phyloP scores from a whole-genome alignment of 1,140 invertebrate species.

The Cherax destructor region DNA sequence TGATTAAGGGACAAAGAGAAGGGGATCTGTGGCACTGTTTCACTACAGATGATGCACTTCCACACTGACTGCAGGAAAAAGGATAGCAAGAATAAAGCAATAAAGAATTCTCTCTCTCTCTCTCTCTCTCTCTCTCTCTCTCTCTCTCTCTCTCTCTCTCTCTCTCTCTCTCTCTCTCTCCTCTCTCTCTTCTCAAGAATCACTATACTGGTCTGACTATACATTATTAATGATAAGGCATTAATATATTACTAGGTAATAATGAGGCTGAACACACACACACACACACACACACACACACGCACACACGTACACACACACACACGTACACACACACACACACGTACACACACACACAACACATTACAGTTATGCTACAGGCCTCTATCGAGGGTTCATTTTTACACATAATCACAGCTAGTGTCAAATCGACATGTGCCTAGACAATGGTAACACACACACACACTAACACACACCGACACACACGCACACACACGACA shows the following conservation, averaged over 20 bases:
- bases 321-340: slow-evolving; percentile 40
- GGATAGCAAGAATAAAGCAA: slow-evolving; percentile 55
- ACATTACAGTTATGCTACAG: too few species aligned
- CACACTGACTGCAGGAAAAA: slow-evolving; percentile 54
- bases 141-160: slow-evolving; percentile 3
- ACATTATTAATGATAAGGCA: neutral
- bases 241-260: neutral
- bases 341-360: neutral
- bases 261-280: neutral
- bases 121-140: slow-evolving; percentile 5
- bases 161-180: slow-evolving; percentile 5
- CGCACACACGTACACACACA: slow-evolving; percentile 36
- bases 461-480: slow-evolving; percentile 20
- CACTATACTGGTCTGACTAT: too few species aligned
- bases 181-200: too few species aligned
- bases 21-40: neutral
- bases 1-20: neutral
- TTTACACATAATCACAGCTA: too few species aligned
- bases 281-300: slow-evolving; percentile 34
- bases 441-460: neutral
- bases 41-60: neutral
- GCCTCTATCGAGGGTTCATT: too few species aligned
- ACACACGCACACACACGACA: slow-evolving; percentile 39
- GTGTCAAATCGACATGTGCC: too few species aligned
- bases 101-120: slow-evolving; percentile 18